Evolutionary conservation across 1,140 invertebrate genomes (phyloP).

Genomic region (Augochlora pura): DNA sequence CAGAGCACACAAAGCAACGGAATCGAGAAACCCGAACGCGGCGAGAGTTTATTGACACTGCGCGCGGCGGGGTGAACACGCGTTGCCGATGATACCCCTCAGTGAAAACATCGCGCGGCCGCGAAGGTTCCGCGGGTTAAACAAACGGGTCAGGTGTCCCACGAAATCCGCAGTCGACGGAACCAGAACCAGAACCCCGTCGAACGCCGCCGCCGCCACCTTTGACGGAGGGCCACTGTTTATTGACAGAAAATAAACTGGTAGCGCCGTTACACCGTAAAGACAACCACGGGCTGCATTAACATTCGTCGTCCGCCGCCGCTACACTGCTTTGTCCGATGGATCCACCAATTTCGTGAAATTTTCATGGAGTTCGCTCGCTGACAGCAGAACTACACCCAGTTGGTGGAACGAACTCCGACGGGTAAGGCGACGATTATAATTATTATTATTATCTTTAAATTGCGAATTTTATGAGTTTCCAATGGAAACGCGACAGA

Average conservation of each 20-base stretch:
- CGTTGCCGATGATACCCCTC: constrained; percentile 5
- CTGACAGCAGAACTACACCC: too few relatives aligned
- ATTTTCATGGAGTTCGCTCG: background rate
- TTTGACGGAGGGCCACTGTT: background rate
- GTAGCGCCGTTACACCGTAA: background rate
- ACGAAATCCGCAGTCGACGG: constrained; percentile 14
- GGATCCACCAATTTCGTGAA: background rate
- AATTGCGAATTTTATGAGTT: too few relatives aligned
- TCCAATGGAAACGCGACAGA: too few relatives aligned
- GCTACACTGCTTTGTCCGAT: background rate
- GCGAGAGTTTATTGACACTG: constrained; percentile 44
- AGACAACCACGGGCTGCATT: background rate
- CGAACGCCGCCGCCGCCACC: background rate
- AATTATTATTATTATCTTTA: too few relatives aligned
- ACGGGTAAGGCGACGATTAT: too few relatives aligned
- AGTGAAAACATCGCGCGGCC: constrained; percentile 11
- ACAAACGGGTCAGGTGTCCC: constrained; percentile 28
- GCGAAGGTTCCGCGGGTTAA: constrained; percentile 1
- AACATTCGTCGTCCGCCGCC: background rate
- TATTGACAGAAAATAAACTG: background rate
- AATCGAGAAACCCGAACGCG: background rate
- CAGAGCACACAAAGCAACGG: background rate
- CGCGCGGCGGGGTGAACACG: background rate
- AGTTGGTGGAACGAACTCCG: too few relatives aligned
- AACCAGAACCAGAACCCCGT: background rate